phyloP scores from a whole-genome alignment of 64 coral and sea anemone genomes.

The Acropora tenuis region DNA sequence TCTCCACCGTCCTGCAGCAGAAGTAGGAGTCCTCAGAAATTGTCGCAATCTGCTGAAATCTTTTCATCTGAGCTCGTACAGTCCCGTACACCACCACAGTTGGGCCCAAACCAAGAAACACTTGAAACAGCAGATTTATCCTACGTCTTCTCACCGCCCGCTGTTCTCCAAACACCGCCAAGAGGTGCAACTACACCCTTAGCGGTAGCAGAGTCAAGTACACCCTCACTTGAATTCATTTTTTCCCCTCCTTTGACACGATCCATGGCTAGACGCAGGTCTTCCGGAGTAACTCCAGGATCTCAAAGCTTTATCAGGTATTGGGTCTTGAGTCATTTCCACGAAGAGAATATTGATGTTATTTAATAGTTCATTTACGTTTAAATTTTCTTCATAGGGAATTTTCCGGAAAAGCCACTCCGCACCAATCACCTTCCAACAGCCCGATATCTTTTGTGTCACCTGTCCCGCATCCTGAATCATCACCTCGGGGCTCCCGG shows the following conservation, averaged over 20 bases:
- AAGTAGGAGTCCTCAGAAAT: neutral
- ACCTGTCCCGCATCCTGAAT: conserved; percentile 25
- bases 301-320: conserved; percentile 14
- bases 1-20: neutral
- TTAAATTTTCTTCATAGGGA: conserved; percentile 29
- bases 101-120: neutral
- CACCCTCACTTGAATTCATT: conserved; percentile 66
- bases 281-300: conserved; percentile 62
- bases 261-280: conserved; percentile 77
- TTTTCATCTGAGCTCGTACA: neutral
- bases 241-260: conserved; percentile 90
- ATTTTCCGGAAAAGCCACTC: conserved; percentile 36
- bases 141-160: conserved; percentile 78
- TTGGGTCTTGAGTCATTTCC: neutral
- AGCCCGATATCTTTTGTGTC: conserved; percentile 96
- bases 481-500: conserved; percentile 56
- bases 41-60: neutral
- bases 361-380: neutral
- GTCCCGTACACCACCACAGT: neutral
- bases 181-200: neutral
- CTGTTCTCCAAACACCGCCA: conserved; percentile 60
- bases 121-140: conserved; percentile 25
- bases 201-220: conserved; percentile 9
- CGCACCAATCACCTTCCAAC: conserved; percentile 93
- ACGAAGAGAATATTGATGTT: neutral